Evolutionary conservation across 2,888 invertebrate genomes (phyloP).

Genomic region (Chironomus tentans): DNA sequence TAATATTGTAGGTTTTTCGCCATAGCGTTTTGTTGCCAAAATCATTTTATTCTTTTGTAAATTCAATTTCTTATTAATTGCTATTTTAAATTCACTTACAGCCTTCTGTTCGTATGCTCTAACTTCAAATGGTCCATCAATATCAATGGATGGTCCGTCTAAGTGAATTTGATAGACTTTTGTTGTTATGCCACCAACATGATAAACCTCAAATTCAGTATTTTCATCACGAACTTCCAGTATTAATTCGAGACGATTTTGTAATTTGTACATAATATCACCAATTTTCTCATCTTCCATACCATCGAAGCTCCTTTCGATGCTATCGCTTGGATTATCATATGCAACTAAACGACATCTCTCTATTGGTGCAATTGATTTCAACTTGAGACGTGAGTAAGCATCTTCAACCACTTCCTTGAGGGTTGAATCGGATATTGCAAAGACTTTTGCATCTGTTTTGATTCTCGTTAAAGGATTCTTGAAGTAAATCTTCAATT

Average conservation of each 20-base stretch:
- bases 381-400: slow-evolving; percentile 50
- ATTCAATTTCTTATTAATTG: slow-evolving; percentile 45
- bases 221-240: slow-evolving; percentile 55
- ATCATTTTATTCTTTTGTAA: slow-evolving; percentile 41
- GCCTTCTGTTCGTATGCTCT: slow-evolving; percentile 50
- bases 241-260: slow-evolving; percentile 48
- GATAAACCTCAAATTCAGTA: slow-evolving; percentile 53
- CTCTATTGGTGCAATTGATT: slow-evolving; percentile 49
- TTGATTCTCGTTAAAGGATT: slow-evolving; percentile 49
- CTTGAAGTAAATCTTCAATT: slow-evolving; percentile 54
- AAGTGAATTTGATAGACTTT: slow-evolving; percentile 56
- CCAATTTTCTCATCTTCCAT: slow-evolving; percentile 45
- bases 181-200: slow-evolving; percentile 51
- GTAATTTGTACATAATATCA: slow-evolving; percentile 39
- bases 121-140: slow-evolving; percentile 52
- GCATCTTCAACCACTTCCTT: slow-evolving; percentile 51
- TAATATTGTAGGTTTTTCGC: slow-evolving; percentile 37
- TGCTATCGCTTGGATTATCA: slow-evolving; percentile 52
- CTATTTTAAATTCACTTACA: slow-evolving; percentile 48
- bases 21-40: slow-evolving; percentile 43
- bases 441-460: slow-evolving; percentile 48
- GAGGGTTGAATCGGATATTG: slow-evolving; percentile 52
- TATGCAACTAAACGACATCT: slow-evolving; percentile 65
- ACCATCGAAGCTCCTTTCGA: slow-evolving; percentile 58
- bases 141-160: slow-evolving; percentile 45